Percentiles rank a stretch among this genome's conserved stretches.
Evolutionary conservation across 2,888 invertebrate species (phyloP).

Genomic region (Galerucella calmariensis): DNA sequence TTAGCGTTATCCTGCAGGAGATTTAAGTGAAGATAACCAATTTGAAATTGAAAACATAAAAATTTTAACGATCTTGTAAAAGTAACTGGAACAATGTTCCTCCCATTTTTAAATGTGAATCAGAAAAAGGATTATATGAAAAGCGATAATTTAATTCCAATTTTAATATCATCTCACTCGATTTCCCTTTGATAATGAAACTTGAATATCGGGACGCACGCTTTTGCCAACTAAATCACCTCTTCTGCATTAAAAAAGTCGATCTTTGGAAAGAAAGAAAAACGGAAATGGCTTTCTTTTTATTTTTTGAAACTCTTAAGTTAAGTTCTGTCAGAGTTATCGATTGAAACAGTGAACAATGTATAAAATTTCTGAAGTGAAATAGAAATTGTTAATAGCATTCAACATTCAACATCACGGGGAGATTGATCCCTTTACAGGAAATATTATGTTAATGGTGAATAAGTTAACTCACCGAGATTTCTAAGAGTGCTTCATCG

Average conservation of each 20-base stretch:
- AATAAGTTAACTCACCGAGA: no score
- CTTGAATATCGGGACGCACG: constrained; percentile 24
- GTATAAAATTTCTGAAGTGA: not conserved
- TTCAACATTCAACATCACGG: not conserved
- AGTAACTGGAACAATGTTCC: not conserved
- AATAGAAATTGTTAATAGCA: not conserved
- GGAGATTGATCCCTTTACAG: no score
- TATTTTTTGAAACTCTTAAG: constrained; percentile 5
- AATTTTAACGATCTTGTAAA: not conserved
- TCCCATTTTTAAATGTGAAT: constrained; percentile 32
- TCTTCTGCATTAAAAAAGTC: constrained; percentile 38
- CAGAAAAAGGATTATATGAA: constrained; percentile 30
- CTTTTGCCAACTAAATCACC: constrained; percentile 32
- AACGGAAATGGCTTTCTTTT: constrained; percentile 30
- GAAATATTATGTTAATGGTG: no score
- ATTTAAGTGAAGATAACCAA: no score
- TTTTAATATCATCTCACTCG: constrained; percentile 49
- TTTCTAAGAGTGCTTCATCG: no score
- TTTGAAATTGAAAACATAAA: no score
- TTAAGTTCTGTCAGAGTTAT: not conserved
- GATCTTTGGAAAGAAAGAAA: constrained; percentile 14
- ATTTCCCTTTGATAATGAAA: constrained; percentile 50
- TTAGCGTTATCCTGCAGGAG: no score
- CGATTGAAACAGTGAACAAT: not conserved
- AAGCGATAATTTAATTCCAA: constrained; percentile 47